Base-by-base conservation (phyloP, 2,888 invertebrate genomes). In the Aspidiotus rigidus region DNA sequence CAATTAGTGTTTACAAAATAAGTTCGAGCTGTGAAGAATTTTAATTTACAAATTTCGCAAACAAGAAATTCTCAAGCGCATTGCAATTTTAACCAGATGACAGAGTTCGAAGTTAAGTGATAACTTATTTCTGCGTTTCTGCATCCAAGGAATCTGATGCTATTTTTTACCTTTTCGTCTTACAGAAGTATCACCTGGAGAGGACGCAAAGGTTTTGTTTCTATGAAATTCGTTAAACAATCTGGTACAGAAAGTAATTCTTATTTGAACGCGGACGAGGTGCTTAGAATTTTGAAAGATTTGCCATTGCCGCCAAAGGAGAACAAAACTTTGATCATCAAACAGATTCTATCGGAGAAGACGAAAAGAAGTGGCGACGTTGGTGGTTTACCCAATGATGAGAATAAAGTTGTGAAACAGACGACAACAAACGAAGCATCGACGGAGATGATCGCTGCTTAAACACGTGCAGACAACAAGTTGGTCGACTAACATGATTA, bases 191-290 rank as follows among this genome's bases (percentile, higher is more conserved):
- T 90, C 78, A 84, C 86, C 66, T 90, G 90, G 90, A 72, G 73
- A 56, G 75, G 75, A 0, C 73, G 72, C 66, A 73, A 82, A 69
- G 87, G 87, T 67, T 85, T 84, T 77, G 87, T 87, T 76, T 87
- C 84, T 75, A 80, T 90, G 74, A 88, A 89, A 77, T 89, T 88
- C 79, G 84, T 85, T 73, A 88, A 87, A 77, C 81, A 84, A 64
- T 81, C 81, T 74, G 82, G 82, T 41, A 71, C 70, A 53, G 70
- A 72, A 42, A 66, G 70, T 62, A 63, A 69, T 17, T 72, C 72
- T 73, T 69, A 28, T 74, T 73, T 64, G 69, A 72, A 57, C 39
- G 62, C 56, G 49, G 69, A 69, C 49, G 69, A 69, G 53, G 62
- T 69, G 55, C 49, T 62, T 44, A 11, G 49, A 55, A 54, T 56